Evolutionary conservation across 2,888 invertebrate genomes (phyloP), one percentile per base, ranked within the genome.

Genomic region (Chymomyza procnemis): DNA sequence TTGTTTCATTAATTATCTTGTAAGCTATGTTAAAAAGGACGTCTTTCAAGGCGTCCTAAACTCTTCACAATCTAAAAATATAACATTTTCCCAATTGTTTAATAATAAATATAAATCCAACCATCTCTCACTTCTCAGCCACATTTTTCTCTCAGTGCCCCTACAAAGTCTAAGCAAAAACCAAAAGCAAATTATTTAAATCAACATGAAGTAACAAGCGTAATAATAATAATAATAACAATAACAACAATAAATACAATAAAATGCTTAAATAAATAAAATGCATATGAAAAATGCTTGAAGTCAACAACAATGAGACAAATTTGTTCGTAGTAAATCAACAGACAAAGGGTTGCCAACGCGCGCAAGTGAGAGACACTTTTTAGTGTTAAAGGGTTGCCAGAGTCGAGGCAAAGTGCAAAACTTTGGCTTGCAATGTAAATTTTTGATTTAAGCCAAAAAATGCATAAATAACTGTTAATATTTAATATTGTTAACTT

Each of bases 401-500:
- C 21, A 21, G 4, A 3, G 6, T 3, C 8, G 26, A n/a, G n/a
- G n/a, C 55, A 55, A 19, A 67, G 76, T 66, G 71, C 69, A 68
- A 65, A 61, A 86, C 73, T 54, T 18, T 54, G 54, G 18, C 55
- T 18, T 18, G 54, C 67, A 70, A 87, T 85, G 87, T 72, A 78
- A 72, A 85, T 83, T 79, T 86, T 78, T 80, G 83, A 87, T 84
- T 78, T 85, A 79, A 78, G 73, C 80, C 87, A 75, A 85, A 84
- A 87, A 87, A 82, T 87, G 83, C 83, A 85, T 83, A 87, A 84
- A 86, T 86, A 87, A 86, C 82, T 87, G 88, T 88, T 88, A 88
- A 88, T 88, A 88, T 88, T 87, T 87, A 84, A 88, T 88, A 78
- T 80, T 88, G 85, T 88, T 88, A 85, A 84, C 80, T 87, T 88